Evolutionary conservation across 2,113 vertebrate species (phyloP), one percentile per base, ranked within the genome.

Genomic region (Phoxinus phoxinus): DNA sequence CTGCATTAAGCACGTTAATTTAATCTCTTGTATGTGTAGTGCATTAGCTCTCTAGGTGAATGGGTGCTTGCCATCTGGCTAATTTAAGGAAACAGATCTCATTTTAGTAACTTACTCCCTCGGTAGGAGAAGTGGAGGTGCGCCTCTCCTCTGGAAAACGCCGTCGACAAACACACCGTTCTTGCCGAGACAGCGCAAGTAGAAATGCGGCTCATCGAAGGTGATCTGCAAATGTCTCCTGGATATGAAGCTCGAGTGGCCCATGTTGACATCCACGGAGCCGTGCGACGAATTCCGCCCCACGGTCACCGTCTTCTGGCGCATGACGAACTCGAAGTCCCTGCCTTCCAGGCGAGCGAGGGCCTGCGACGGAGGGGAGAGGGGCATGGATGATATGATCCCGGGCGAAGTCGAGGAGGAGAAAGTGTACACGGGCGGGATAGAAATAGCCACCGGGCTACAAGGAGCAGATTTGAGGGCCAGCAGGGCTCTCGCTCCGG

Each of bases 221-320:
- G 87, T 93, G 87, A 99, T 94, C 94, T 99, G 97, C 92, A 99
- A 93, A 96, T 99, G 98, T 87, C 97, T 95, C 91, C 97, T 94
- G n/a, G 98, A 99, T 90, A 99, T 97, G 93, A 99, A 99, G 92
- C 97, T 98, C 83, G 97, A 98, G 93, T 96, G 97, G 78, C 98
- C 98, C 97, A 99, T 98, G 94, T 96, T 97, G 88, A 99, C 96
- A 90, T 99, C 97, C 95, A 99, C 98, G 25, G 97, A 96, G 86
- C 98, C 98, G 90, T 98, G 97, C 78, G 97, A 98, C 46, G 98
- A 99, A 95, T 99, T 97, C 93, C 97, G 97, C 87, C 98, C 98
- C 92, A 99, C 96, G 73, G 97, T 98, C 91, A 99, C 96, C 88
- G 95, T 95, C 90, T 96, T 95, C 93, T 96, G 96, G 89, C 98